A percentile compares a stretch with the other conserved stretches of the same genome.
Conservation (phyloP, 2,888 invertebrate species). For the Pomacea canaliculata region DNA sequence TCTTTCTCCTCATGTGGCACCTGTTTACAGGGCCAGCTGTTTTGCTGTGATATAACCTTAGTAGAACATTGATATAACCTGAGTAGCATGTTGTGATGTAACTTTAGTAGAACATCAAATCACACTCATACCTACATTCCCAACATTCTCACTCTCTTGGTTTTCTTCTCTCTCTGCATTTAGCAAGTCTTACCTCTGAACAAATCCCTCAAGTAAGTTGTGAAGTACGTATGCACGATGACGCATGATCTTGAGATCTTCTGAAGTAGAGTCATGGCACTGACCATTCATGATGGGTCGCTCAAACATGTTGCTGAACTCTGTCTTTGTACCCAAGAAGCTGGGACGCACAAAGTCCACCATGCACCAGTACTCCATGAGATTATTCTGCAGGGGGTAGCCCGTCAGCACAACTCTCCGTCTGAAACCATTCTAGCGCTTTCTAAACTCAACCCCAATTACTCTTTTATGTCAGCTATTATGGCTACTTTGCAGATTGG, state of each 20-base stretch:
- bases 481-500: no score
- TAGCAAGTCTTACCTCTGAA: conserved; percentile 75
- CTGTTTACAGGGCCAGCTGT: no score
- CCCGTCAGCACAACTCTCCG: conserved; percentile 96
- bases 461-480: no score
- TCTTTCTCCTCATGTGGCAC: no score
- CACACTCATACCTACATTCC: no score
- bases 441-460: no score
- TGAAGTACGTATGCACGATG: conserved; percentile 96
- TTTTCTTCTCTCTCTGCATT: no score
- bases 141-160: no score
- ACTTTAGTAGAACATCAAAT: no score
- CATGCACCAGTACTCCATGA: conserved; percentile 94
- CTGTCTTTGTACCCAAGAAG: conserved; percentile 94
- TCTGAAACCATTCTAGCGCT: conserved; percentile 68
- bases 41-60: background rate
- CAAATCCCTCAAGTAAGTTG: conserved; percentile 93
- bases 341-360: conserved; percentile 98
- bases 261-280: conserved; percentile 95
- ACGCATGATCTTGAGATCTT: conserved; percentile 93
- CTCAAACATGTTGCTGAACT: conserved; percentile 99
- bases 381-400: conserved; percentile 97
- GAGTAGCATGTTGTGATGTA: background rate
- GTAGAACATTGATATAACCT: no score
- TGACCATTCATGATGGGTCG: conserved; percentile 98